These are phyloP conservation scores for Microcebus griseorufus DNA, from an alignment of 2,113 vertebrate genomes.

Conservation along the genomic window DNA sequence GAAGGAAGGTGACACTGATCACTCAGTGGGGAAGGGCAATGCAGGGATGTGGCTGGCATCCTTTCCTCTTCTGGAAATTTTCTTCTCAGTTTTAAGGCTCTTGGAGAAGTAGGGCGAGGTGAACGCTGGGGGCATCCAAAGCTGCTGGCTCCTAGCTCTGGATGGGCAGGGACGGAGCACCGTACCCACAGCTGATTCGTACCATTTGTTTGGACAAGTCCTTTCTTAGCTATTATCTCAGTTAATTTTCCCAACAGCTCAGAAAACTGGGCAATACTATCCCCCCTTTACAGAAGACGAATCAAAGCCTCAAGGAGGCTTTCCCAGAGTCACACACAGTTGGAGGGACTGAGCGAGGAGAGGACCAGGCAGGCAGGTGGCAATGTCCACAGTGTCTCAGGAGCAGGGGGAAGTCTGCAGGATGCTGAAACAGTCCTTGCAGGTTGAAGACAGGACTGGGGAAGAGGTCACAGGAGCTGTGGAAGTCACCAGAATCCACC, in stretches of 20 bases:
- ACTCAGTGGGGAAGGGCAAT: neutral
- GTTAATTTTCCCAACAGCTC: neutral
- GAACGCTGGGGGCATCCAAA: neutral
- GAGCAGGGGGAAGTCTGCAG: neutral
- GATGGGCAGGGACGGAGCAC: neutral
- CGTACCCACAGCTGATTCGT: neutral
- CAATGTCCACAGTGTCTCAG: neutral
- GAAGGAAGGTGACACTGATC: neutral
- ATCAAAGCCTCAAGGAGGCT: neutral
- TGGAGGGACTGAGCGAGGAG: neutral
- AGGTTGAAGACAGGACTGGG: neutral
- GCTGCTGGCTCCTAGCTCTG: neutral
- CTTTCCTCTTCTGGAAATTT: neutral
- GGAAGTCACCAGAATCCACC: neutral
- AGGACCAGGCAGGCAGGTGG: neutral
- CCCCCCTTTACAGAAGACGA: neutral
- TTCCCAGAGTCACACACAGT: neutral
- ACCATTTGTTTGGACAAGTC: neutral
- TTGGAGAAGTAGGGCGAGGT: neutral
- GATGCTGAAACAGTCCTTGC: neutral
- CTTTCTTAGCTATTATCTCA: neutral
- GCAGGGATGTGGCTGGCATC: rapidly evolving
- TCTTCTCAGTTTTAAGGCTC: neutral
- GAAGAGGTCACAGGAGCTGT: neutral
- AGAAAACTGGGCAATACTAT: neutral